Evolutionary conservation across 2,888 invertebrate genomes (phyloP).

Genomic region (Lasioglossum vierecki): DNA sequence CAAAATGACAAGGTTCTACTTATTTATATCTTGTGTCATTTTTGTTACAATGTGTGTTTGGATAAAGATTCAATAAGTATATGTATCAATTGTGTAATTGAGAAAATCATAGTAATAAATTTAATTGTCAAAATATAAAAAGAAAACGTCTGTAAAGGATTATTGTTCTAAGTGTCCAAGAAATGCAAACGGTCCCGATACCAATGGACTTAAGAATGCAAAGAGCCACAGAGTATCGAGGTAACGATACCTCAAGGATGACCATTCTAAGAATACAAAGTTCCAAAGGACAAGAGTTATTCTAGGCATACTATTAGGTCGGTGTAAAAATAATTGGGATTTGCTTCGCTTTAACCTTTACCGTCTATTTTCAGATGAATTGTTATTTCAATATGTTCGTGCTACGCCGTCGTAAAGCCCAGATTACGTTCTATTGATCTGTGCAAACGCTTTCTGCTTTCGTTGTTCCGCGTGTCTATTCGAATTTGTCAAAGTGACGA

Average conservation of each 20-base stretch:
- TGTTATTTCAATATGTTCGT: not conserved
- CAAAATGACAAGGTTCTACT: too few relatives aligned
- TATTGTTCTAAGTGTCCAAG: not conserved
- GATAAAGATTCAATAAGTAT: too few relatives aligned
- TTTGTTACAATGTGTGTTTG: too few relatives aligned
- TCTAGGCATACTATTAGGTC: not conserved
- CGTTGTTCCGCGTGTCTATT: not conserved
- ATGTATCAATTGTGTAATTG: too few relatives aligned
- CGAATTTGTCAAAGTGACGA: too few relatives aligned
- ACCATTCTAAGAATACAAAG: constrained; percentile 1
- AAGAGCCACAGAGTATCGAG: not conserved
- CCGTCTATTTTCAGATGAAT: not conserved
- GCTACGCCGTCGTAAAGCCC: not conserved
- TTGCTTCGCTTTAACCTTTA: not conserved
- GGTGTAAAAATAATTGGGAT: not conserved
- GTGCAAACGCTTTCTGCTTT: not conserved
- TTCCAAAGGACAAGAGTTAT: constrained; percentile 1
- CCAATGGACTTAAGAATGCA: not conserved
- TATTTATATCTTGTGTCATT: too few relatives aligned
- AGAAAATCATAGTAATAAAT: too few relatives aligned
- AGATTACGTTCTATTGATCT: not conserved
- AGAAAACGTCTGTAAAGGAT: not conserved
- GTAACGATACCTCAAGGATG: not conserved
- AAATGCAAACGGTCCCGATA: not conserved
- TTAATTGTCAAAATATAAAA: too few relatives aligned